Percentiles rank a stretch among this genome's conserved stretches.
Evolutionary conservation across 2,888 invertebrate genomes (phyloP).

Genomic region (Drosophila stalkeri): DNA sequence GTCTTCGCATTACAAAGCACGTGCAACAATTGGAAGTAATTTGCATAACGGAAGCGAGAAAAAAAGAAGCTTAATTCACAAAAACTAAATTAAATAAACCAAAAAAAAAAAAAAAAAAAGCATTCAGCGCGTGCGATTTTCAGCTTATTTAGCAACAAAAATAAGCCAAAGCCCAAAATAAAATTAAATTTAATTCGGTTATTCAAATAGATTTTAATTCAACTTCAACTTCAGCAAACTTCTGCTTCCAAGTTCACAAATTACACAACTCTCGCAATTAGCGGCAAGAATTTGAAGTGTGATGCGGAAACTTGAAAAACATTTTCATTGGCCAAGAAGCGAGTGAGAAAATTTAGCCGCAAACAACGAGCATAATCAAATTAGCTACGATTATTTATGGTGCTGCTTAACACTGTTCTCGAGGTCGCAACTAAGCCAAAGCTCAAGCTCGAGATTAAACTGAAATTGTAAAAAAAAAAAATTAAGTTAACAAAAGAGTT

Average conservation of each 20-base stretch:
- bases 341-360: conserved; percentile 30
- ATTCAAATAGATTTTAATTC: conserved; percentile 37
- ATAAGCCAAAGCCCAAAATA: conserved; percentile 11
- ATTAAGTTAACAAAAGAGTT: not conserved
- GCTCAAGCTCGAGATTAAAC: conserved; percentile 6
- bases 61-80: not conserved
- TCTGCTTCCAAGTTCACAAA: conserved; percentile 40
- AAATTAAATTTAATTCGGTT: conserved; percentile 31
- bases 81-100: not conserved
- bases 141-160: conserved; percentile 7
- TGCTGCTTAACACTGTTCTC: not conserved
- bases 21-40: conserved; percentile 29
- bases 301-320: conserved; percentile 42
- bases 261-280: conserved; percentile 44
- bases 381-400: conserved; percentile 43
- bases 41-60: conserved; percentile 47
- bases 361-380: conserved; percentile 34
- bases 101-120: not conserved
- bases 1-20: conserved; percentile 32
- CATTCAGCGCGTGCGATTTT: conserved; percentile 24
- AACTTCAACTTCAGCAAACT: not conserved
- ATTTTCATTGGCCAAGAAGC: not conserved
- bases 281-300: conserved; percentile 24
- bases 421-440: conserved; percentile 14
- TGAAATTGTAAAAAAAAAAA: not conserved